Conservation (phyloP, 2,113 vertebrate genomes). For the Bolborhynchus lineola region DNA sequence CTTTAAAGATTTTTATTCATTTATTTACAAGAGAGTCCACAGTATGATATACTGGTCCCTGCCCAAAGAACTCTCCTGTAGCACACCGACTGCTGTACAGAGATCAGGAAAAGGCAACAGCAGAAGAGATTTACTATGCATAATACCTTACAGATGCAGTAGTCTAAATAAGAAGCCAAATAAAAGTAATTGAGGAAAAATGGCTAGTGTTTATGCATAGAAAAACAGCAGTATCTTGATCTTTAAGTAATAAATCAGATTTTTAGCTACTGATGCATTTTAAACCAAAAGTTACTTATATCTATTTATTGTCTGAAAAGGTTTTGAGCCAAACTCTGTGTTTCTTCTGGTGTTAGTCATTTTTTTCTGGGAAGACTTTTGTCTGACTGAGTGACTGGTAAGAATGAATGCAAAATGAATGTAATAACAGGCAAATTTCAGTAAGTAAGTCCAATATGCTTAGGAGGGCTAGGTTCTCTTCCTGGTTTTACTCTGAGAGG, state of each 20-base stretch:
- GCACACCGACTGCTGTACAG: neutral
- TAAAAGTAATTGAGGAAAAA: neutral
- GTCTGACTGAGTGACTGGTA: neutral
- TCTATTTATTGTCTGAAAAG: neutral
- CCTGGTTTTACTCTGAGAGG: neutral
- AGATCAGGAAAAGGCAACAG: neutral
- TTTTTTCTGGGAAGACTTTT: neutral
- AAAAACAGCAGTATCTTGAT: neutral
- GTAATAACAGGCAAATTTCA: neutral
- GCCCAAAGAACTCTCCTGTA: neutral
- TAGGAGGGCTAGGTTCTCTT: neutral
- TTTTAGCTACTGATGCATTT: neutral
- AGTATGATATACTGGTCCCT: neutral
- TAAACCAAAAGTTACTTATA: neutral
- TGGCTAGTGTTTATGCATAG: neutral
- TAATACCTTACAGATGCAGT: neutral
- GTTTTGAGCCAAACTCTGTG: neutral
- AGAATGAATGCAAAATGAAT: neutral
- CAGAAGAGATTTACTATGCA: neutral
- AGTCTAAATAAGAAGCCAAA: neutral
- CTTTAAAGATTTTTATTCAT: neutral
- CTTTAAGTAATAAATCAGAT: neutral
- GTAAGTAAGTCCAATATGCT: neutral
- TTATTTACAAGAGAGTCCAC: neutral
- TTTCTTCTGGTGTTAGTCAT: neutral